Evolutionary conservation across 2,888 invertebrate genomes (phyloP), one percentile per base, ranked within the genome.

Genomic region (Plagiodera versicolora): DNA sequence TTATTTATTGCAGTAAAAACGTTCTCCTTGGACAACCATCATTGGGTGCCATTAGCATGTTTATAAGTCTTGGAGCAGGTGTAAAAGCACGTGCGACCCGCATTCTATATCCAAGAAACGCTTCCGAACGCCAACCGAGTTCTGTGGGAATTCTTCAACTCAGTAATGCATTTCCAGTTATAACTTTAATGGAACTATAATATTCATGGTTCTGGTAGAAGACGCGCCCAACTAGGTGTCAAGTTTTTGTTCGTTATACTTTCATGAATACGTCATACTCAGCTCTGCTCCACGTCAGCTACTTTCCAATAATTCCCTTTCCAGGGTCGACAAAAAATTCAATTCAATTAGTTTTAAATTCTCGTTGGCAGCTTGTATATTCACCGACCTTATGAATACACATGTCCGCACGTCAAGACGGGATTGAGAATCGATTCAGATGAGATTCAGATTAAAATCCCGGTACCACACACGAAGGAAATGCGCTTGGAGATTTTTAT

Each of bases 391-490:
- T 62, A 62, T 62, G 58, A 62, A 62, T 62, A 62, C 62, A 58
- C 62, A 62, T 57, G 63, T 62, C 51, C 53, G 57, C 50, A 56
- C 63, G 58, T 61, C 47, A 32, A 46, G 65, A 67, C 60, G 20
- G 59, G 59, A 59, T 66, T 60, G 64, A 60, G 70, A 73, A 72
- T 74, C 71, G 75, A 74, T 72, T 74, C 74, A 73, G 75, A 77
- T 77, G 77, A 39, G 39, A 39, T 39, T 39, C 39, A 39, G 39
- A 76, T 77, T 75, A 76, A 76, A 77, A 76, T 75, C 75, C 74
- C 14, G 68, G 69, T 73, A 70, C 78, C 78, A 77, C 78, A 77
- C 78, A 78, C 77, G 71, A 75, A 70, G 77, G 39, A 39, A 32
- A 32, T 32, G 32, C 11, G 32, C 11, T 32, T 32, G 6, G 10